Evolutionary conservation across 2,113 vertebrate genomes (phyloP), one percentile per base, ranked within the genome.

Genomic region (Hystrix brachyura): DNA sequence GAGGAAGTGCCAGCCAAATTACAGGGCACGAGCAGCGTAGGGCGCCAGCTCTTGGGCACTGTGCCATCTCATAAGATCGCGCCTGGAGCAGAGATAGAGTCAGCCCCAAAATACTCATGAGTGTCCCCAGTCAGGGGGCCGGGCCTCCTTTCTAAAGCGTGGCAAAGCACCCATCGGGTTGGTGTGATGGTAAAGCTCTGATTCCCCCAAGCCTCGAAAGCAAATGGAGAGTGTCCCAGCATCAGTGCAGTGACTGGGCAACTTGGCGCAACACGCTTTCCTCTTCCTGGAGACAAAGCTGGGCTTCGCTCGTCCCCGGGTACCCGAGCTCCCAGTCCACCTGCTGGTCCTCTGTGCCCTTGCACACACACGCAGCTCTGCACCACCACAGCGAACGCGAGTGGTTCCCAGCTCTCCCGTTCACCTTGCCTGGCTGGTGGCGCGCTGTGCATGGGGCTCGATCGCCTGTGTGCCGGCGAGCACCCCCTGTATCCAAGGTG

Each of bases 11-110:
- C 53, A 64, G 10, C 11, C 25, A 19, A 29, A 8, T 43, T 18
- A 38, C 27, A 32, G 27, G 29, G 29, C 6, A 3, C 21, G 27
- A 53, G 76, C 48, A 32, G 27, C 7, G 51, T 17, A 11, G 48
- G 17, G 48, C 32, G 51, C 29, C 17, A 2, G 76, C 51, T 80
- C 76, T 55, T 5, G 12, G 48, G 2, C 0, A 17, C n/a, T 1
- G 0, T 4, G 15, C 3, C 43, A 1, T 25, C 53, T 71, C 53
- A 2, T 0, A 6, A 55, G 53, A 19, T 2, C 11, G 34, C 11
- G n/a, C 55, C n/a, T 17, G 2, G 21, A n/a, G 13, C 8, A 15
- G 62, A 5, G 79, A 32, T 7, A 38, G 23, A 90, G 12, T 21
- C 34, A 6, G 18, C 69, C 43, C 25, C 27, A 4, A 72, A 3